These are phyloP conservation scores for Hemibagrus guttatus DNA, from an alignment of 2,797 vertebrate genomes.

Conservation along the genomic window DNA sequence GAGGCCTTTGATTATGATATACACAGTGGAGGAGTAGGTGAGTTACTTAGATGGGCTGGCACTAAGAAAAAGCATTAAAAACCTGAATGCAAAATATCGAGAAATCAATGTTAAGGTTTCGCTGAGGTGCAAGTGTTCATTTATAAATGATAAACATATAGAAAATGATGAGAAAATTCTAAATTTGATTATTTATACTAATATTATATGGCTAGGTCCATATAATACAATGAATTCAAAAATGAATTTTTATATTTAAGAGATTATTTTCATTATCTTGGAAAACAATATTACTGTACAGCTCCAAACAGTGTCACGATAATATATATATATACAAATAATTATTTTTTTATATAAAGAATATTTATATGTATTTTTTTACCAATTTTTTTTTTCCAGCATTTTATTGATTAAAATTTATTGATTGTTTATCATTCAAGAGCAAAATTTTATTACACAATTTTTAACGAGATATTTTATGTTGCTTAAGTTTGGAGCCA, in stretches of 20 bases:
- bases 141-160: neutral
- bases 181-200: neutral
- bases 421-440: neutral
- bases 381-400: too few relatives aligned
- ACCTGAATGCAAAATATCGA: neutral
- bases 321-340: neutral
- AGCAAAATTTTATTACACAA: neutral
- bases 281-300: neutral
- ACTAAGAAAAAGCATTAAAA: neutral
- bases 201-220: neutral
- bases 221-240: neutral
- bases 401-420: too few relatives aligned
- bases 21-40: conserved; percentile 82
- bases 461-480: neutral
- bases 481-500: neutral
- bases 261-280: neutral
- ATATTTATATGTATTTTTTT: too few relatives aligned
- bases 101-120: neutral
- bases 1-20: conserved; percentile 90
- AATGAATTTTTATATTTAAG: neutral
- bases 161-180: neutral
- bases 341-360: too few relatives aligned
- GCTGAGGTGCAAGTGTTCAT: neutral
- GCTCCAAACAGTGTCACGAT: neutral
- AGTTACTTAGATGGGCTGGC: conserved; percentile 34